Percentiles rank a stretch among this genome's conserved stretches.
Evolutionary conservation across 2,888 invertebrate genomes (phyloP).

Genomic region (Odontomyia ornata): DNA sequence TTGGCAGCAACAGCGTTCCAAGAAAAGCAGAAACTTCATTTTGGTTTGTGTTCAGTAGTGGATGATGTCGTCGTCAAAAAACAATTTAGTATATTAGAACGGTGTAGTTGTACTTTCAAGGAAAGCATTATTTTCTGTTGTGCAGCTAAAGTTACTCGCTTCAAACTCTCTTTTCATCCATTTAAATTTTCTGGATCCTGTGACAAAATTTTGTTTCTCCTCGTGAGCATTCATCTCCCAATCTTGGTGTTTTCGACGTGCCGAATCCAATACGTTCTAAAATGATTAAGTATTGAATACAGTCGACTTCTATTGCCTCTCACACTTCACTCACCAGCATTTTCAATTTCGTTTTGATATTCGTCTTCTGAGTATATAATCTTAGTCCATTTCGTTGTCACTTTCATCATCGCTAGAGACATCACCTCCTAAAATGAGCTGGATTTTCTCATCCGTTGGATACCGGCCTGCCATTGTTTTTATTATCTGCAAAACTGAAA

Average conservation of each 20-base stretch:
- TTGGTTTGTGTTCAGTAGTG: neutral
- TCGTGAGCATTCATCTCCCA: neutral
- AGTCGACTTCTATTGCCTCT: neutral
- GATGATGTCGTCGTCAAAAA: neutral
- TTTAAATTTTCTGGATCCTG: neutral
- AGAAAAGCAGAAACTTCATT: neutral
- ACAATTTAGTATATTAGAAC: neutral
- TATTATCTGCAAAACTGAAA: neutral
- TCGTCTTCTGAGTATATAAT: neutral
- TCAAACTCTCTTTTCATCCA: neutral
- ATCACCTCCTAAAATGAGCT: neutral
- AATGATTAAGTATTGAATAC: neutral
- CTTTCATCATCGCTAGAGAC: slow-evolving; percentile 3
- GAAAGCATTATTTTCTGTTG: neutral
- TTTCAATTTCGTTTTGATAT: no score
- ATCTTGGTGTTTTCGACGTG: neutral
- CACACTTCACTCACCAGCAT: neutral
- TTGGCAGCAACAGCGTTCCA: neutral
- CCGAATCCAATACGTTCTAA: neutral
- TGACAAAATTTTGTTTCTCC: neutral
- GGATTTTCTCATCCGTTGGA: neutral
- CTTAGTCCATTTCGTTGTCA: neutral
- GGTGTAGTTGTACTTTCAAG: neutral
- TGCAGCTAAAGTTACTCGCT: neutral
- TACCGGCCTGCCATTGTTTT: neutral